Evolutionary conservation across 2,113 vertebrate genomes (phyloP), one percentile per base, ranked within the genome.

Genomic region (Rallus limicola): DNA sequence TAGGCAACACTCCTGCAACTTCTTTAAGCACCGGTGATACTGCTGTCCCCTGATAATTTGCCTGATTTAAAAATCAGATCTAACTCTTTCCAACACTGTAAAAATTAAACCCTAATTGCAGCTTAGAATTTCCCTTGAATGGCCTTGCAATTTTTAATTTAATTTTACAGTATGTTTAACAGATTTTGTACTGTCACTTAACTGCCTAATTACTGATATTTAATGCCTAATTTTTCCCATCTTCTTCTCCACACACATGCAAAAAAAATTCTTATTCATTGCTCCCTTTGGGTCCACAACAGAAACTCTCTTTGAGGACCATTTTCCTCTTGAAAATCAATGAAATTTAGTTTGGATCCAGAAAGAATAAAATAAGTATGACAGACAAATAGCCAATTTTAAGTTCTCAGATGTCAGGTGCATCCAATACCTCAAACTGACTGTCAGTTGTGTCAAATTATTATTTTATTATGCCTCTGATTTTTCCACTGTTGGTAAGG

Each of bases 161-260:
- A 91, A 86, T 95, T 88, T 92, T 77, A 62, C 31, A 72, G 31
- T 56, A 31, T 77, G 18, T 82, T 95, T 85, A 85, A 46, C 58
- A 74, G 63, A 60, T 91, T 94, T 76, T 85, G 16, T 82, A 31
- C 69, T 79, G 77, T 86, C 62, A 74, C 18, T 74, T 92, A 81
- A 42, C n/a, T 50, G 19, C 75, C 18, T 83, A 80, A 94, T 91
- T 85, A 72, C 21, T 59, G 48, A 24, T 40, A 69, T 87, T 85
- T 38, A 91, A 82, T 40, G 62, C 20, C 17, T 82, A 29, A 42
- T 95, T 90, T 91, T 82, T 58, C 12, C 10, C 31, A 50, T 90
- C n/a, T 82, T 85, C 44, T 13, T 85, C 59, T 85, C 20, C n/a
- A 80, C 9, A 70, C 2, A 16, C 12, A 36, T 5, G 4, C 10